Base-by-base conservation (phyloP, 2,888 invertebrate species). In the Dynastes hyllus region DNA sequence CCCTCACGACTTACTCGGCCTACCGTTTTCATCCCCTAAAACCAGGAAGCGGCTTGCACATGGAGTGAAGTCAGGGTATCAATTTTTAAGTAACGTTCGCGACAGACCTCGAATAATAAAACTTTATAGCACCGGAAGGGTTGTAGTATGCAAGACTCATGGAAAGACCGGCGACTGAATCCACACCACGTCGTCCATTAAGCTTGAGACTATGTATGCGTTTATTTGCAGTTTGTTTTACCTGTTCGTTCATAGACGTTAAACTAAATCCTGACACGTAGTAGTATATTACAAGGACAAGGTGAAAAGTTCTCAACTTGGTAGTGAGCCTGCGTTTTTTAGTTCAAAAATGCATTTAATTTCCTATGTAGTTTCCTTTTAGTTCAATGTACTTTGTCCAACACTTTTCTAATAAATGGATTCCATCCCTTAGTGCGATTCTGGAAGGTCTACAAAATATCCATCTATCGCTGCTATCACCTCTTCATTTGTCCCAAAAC, bases 61-160 rank as follows among this genome's bases (percentile, higher is more conserved):
- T 50, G 13, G 50, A 45, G 61, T 50, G 73, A 75, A 45, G 40
- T 61, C 45, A 27, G 45, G 73, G 63, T 75, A 75, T 75, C 73
- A 75, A 75, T 75, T 75, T 75, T 75, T 75, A 75, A 75, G 73
- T 55, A 50, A 61, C 58, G 73, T 22, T 55, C 61, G 63, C 63
- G 61, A 63, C 61, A 45, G 73, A 61, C 61, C 61, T 45, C 61
- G 73, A 75, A 75, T 75, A 75, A 75, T 66, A 81, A 80, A 80
- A 58, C 65, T 77, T 79, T 79, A 78, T 78, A 78, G 70, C 73
- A 81, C 81, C 82, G 82, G 82, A 82, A 83, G 82, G 82, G 83
- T 80, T 84, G 80, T 79, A 75, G 77, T 75, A 81, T 79, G 80
- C 81, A 81, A 81, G 81, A 75, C 80, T 77, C 66, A 76, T 67